Evolutionary conservation across 2,113 vertebrate genomes (phyloP).

Genomic region (Rattus norvegicus): DNA sequence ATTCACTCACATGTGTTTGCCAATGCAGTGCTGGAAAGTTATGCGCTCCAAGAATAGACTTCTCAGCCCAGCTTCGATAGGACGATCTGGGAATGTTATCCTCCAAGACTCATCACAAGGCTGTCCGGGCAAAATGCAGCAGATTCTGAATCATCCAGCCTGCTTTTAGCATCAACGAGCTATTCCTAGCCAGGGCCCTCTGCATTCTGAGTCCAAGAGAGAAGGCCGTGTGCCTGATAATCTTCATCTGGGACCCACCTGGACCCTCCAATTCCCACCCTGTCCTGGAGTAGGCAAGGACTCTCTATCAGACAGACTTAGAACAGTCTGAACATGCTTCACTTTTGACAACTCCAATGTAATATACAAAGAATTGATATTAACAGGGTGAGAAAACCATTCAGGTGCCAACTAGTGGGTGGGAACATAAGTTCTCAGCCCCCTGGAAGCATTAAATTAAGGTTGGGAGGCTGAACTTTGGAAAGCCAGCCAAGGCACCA

Average conservation of each 20-base stretch:
- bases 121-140: neutral
- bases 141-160: neutral
- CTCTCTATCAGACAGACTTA: neutral
- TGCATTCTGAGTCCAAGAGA: neutral
- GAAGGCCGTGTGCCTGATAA: neutral
- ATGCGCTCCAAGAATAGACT: slow-evolving; percentile 43
- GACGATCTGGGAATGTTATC: neutral
- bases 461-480: slow-evolving; percentile 53
- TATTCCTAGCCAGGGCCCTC: neutral
- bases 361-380: neutral
- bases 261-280: neutral
- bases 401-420: slow-evolving; percentile 65
- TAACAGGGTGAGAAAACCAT: slow-evolving; percentile 42
- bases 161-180: neutral
- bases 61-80: neutral
- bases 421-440: slow-evolving; percentile 60
- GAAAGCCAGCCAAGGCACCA: slow-evolving; percentile 62
- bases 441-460: slow-evolving; percentile 54
- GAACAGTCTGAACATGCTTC: neutral
- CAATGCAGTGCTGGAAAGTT: slow-evolving; percentile 17
- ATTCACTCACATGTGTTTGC: slow-evolving; percentile 21
- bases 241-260: neutral
- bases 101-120: slow-evolving; percentile 18
- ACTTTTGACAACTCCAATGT: neutral
- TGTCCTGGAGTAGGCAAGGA: neutral